These are phyloP conservation scores for Physeter macrocephalus DNA, from an alignment of 2,113 vertebrate species.

Conservation along the genomic window DNA sequence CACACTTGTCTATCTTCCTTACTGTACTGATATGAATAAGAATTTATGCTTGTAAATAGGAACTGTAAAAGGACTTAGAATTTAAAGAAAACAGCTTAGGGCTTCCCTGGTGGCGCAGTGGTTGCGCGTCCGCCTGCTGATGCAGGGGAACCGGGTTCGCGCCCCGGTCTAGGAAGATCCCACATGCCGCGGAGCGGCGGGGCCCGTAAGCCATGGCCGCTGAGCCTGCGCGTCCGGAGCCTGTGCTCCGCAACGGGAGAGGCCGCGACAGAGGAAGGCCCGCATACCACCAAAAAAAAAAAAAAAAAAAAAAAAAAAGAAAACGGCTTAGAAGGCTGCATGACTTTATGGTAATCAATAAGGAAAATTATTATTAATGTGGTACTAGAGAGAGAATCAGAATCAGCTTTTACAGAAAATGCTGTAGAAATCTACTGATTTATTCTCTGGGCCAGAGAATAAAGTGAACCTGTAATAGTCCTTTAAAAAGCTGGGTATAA, in stretches of 20 bases:
- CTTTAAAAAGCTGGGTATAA: neutral
- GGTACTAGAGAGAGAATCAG: neutral
- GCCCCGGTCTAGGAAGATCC: no score
- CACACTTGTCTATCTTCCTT: neutral
- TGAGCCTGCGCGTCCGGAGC: no score
- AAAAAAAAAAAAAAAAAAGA: no score
- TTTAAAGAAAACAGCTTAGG: neutral
- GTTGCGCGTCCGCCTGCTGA: no score
- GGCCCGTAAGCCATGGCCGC: no score
- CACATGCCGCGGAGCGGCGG: no score
- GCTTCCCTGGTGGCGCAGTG: no score
- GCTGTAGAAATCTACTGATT: neutral
- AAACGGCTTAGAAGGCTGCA: neutral
- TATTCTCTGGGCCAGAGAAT: neutral
- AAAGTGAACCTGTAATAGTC: neutral
- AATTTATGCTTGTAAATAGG: neutral
- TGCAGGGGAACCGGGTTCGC: no score
- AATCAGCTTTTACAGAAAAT: neutral
- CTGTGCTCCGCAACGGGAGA: no score
- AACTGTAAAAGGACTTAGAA: neutral
- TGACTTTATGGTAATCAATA: neutral
- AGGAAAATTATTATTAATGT: neutral
- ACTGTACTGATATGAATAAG: neutral
- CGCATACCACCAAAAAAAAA: no score
- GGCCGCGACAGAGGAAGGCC: no score